Base-by-base conservation (phyloP, 2,113 vertebrate species). In the Pogona vitticeps region DNA sequence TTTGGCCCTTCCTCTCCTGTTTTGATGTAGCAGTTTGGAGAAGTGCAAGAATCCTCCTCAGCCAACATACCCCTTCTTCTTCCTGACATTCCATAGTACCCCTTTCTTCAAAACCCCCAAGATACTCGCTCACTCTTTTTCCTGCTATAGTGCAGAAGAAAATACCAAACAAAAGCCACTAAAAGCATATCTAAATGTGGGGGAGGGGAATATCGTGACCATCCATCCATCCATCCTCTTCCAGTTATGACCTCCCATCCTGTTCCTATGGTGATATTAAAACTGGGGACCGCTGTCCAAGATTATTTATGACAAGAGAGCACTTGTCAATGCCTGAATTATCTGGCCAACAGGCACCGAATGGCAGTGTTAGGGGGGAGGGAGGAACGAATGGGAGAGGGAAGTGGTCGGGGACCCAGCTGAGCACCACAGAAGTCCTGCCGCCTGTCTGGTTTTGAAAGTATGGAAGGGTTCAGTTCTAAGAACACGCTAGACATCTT, bases 311-410 rank as follows among this genome's bases (percentile, higher is more conserved):
- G 40, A 20, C 4, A 14, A 40, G 86, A 36, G 83, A 42, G 61
- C 79, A 90, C 59, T 90, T 67, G 31, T 80, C 80, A 89, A 90
- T 83, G 91, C 65, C 88, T 83, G 38, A 63, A 83, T 91, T 81
- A 1, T 28, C 46, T 56, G 9, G 72, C 38, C 61, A 42, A 31
- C 88, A 81, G 86, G 76, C 23, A 28, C 40, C 38, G 36, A 63
- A 67, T 80, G 10, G 28, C 14, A 42, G 40, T 4, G 31, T 7
- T n/a, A 2, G 3, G 31, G 8, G 31, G 3, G 1, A 2, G 31
- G 2, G 52, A 6, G 2, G 4, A 17, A 26, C n/a, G 28, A 52
- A 13, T 33, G 31, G 31, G 52, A 36, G 18, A 12, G 52, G 31
- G n/a, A 1, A 78, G 20, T n/a, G n/a, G n/a, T n/a, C n/a, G n/a